Evolutionary conservation across 2,113 vertebrate species (phyloP), one percentile per base, ranked within the genome.

Genomic region (Bubo bubo): DNA sequence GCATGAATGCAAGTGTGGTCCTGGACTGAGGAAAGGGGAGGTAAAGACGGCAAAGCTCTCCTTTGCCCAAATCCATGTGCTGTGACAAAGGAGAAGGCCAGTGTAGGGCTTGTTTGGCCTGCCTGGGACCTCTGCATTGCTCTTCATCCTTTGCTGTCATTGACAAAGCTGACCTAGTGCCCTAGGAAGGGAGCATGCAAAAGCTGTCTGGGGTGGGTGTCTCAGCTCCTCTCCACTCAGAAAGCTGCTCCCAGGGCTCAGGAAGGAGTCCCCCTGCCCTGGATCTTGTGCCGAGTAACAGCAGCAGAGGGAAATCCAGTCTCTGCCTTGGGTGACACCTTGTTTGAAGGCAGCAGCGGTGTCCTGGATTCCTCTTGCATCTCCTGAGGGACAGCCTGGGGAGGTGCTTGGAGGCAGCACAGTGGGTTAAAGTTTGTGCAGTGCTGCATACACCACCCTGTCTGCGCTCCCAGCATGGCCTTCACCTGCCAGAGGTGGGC

Each of bases 21-120:
- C 30, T 83, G 41, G 34, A 10, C 30, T 60, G 71, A 45, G 27
- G 15, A 91, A 91, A 76, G n/a, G 34, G 12, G 14, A 53, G 4
- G 21, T 41, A 86, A 83, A 79, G 28, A 73, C 11, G 32, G 19
- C 0, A 0, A 82, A 88, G 12, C 8, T 11, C 9, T 12, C 6
- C 12, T 71, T 75, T 94, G 6, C n/a, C 23, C 47, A 62, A 71
- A 67, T 67, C 27, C 58, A 0, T 53, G 41, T 45, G 34, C 18
- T 91, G 15, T 82, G 62, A 32, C 77, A 50, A 56, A 52, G 34
- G 26, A 81, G 32, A 43, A 30, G 70, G 12, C 13, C 3, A 18
- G 13, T 1, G 2, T 9, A 73, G 26, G 19, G 35, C 32, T 53
- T 62, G 23, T 59, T 27, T 76, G 43, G 28, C 18, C 55, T 90